A percentile compares a stretch with the other conserved stretches of the same genome.
Evolutionary conservation across 2,797 vertebrate genomes (phyloP).

Genomic region (Girardinus metallicus): DNA sequence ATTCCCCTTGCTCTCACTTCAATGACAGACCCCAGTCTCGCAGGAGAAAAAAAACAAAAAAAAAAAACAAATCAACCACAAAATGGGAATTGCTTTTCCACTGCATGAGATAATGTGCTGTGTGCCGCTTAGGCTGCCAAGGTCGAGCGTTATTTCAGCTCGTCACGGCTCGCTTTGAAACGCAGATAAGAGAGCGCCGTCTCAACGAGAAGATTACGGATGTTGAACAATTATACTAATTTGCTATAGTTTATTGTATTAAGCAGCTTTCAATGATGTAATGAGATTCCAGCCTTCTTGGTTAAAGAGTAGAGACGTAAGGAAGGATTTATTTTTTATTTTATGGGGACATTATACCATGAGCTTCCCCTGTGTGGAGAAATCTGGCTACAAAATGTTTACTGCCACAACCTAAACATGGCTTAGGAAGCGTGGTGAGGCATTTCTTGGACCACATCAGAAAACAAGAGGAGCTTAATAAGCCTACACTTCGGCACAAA

Average conservation of each 20-base stretch:
- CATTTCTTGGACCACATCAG: constrained; percentile 78
- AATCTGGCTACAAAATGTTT: constrained; percentile 72
- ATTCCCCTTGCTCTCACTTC: constrained; percentile 52
- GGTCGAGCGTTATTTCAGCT: constrained; percentile 37
- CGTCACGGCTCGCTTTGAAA: constrained; percentile 26
- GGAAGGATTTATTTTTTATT: constrained; percentile 9
- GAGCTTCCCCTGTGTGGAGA: constrained; percentile 31
- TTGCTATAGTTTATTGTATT: constrained; percentile 24
- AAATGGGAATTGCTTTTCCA: constrained; percentile 70
- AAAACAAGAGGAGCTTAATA: constrained; percentile 73
- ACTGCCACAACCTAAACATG: constrained; percentile 67
- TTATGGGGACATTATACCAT: constrained; percentile 43
- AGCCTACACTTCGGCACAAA: constrained; percentile 66
- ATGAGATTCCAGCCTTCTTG: constrained; percentile 37
- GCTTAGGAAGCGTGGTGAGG: constrained; percentile 59
- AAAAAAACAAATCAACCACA: constrained; percentile 66
- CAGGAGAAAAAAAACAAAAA: constrained; percentile 71
- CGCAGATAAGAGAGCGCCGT: constrained; percentile 6
- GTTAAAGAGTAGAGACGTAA: constrained; percentile 38
- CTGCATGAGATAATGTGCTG: constrained; percentile 64
- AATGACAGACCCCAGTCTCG: constrained; percentile 66
- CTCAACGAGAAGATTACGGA: constrained; percentile 8
- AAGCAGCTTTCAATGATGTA: constrained; percentile 39
- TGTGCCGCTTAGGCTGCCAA: constrained; percentile 44
- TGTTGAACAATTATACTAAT: constrained; percentile 15